These are phyloP conservation scores for Phaetusa simplex DNA, from an alignment of 2,113 vertebrate genomes.

Conservation along the genomic window DNA sequence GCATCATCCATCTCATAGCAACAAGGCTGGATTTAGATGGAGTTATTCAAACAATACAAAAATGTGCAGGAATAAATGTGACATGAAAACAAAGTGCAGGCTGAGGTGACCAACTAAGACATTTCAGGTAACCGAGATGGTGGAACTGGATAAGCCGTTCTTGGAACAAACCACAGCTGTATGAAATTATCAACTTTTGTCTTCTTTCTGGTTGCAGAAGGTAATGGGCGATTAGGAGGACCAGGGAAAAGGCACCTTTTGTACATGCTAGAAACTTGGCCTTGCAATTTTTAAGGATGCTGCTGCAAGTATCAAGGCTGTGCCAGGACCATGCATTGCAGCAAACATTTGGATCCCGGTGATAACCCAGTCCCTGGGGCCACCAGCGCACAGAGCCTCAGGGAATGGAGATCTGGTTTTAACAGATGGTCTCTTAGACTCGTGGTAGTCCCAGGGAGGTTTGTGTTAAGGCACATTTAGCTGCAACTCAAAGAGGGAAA, in stretches of 20 bases:
- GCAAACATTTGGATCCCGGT: neutral
- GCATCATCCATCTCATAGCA: slow-evolving; percentile 28
- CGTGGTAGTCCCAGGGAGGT: neutral
- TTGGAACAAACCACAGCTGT: neutral
- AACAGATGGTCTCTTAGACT: neutral
- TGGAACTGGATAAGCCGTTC: neutral
- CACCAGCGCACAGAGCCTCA: fast-evolving
- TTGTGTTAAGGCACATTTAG: neutral
- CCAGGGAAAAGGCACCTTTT: neutral
- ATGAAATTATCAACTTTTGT: neutral
- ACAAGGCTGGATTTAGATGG: slow-evolving; percentile 7
- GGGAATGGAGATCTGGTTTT: neutral
- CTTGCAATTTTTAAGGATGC: neutral
- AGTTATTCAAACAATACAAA: neutral
- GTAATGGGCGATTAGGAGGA: neutral
- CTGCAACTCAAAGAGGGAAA: neutral
- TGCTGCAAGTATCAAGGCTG: neutral
- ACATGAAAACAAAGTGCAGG: neutral
- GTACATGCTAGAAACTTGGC: neutral
- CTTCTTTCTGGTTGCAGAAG: neutral
- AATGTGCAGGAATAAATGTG: neutral
- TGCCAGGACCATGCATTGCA: fast-evolving
- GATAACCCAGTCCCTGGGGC: neutral
- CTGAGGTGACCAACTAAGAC: neutral
- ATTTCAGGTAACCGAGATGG: neutral